Percentiles rank a stretch among this genome's conserved stretches.
Evolutionary conservation across 2,888 invertebrate species (phyloP).

Genomic region (Ellobium chinense): DNA sequence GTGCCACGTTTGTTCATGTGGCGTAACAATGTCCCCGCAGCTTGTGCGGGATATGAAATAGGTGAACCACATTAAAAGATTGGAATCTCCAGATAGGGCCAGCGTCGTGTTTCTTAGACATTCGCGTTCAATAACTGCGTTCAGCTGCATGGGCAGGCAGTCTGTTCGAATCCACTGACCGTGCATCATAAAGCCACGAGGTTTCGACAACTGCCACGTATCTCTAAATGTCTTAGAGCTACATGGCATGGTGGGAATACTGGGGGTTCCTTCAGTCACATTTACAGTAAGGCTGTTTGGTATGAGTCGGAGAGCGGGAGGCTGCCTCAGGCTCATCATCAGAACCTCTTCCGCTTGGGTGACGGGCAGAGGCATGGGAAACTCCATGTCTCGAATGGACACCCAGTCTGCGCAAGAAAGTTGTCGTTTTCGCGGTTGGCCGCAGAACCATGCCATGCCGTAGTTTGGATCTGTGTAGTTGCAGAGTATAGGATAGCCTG

Average conservation of each 20-base stretch:
- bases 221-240: neutral
- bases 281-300: neutral
- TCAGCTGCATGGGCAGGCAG: neutral
- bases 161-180: neutral
- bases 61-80: neutral
- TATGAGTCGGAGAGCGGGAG: neutral
- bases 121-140: neutral
- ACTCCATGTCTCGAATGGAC: constrained; percentile 15
- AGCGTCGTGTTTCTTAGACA: constrained; percentile 14
- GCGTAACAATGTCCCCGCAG: neutral
- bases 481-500: constrained; percentile 1
- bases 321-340: neutral
- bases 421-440: constrained; percentile 1
- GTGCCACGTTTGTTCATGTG: neutral
- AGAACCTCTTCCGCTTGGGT: neutral
- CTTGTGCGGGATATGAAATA: neutral
- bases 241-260: neutral
- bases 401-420: constrained; percentile 10
- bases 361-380: neutral
- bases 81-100: constrained; percentile 9
- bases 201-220: neutral
- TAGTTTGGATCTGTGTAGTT: neutral
- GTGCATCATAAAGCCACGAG: neutral
- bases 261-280: neutral
- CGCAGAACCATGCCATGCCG: constrained; percentile 19